phyloP scores from a whole-genome alignment of 1,140 invertebrate genomes.

The Maniola jurtina region DNA sequence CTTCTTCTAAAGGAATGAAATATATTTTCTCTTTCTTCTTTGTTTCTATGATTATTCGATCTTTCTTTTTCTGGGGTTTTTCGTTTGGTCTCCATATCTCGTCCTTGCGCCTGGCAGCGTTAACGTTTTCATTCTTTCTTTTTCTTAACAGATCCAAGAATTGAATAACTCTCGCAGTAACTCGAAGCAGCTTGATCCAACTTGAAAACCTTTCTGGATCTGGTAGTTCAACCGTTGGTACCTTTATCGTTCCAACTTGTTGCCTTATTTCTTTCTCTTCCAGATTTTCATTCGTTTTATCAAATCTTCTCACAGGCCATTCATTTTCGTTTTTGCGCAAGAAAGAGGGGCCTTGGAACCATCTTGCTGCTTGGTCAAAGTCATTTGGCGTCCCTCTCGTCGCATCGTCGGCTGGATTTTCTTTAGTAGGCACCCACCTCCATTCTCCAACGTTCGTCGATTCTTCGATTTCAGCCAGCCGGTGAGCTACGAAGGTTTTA shows the following conservation, averaged over 20 bases:
- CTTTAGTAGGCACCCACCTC: not conserved
- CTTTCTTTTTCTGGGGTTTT: no score
- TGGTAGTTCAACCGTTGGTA: not conserved
- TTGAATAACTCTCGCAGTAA: not conserved
- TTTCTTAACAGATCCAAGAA: not conserved
- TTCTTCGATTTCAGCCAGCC: not conserved
- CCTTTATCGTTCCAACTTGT: not conserved
- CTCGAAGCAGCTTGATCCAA: not conserved
- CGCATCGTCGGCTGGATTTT: not conserved
- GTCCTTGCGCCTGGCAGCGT: no score
- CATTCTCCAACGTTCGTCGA: not conserved
- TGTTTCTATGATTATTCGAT: no score
- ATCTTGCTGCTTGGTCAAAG: not conserved
- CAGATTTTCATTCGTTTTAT: not conserved
- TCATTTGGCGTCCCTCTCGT: not conserved
- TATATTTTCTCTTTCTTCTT: no score
- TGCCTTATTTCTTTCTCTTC: not conserved
- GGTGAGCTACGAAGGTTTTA: not conserved
- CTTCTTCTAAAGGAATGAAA: not conserved
- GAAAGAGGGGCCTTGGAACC: not conserved
- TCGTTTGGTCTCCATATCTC: no score
- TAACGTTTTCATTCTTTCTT: not conserved
- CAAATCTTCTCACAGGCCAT: not conserved
- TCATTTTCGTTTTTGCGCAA: not conserved
- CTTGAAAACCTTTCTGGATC: not conserved